phyloP scores from a whole-genome alignment of 2,888 invertebrate genomes.

The Sphaeridia pumilis region DNA sequence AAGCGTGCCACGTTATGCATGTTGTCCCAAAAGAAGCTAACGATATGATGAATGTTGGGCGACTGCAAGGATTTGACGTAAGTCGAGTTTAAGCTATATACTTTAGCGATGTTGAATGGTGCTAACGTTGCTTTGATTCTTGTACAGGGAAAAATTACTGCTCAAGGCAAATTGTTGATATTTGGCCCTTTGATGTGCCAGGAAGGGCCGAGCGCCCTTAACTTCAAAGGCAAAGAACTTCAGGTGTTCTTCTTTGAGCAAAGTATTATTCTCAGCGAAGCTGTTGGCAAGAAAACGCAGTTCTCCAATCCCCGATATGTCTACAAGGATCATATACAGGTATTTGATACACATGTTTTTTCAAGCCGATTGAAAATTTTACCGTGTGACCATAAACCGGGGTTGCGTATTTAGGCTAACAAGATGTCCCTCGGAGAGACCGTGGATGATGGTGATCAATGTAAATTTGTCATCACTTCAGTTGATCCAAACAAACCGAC shows the following conservation, averaged over 20 bases:
- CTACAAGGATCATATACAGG: slow-evolving; percentile 92
- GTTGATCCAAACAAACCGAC: slow-evolving; percentile 66
- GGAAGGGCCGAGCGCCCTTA: slow-evolving; percentile 45
- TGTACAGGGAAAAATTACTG: slow-evolving; percentile 83
- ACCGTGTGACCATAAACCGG: neutral
- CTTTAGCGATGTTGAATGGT: neutral
- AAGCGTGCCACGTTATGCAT: slow-evolving; percentile 67
- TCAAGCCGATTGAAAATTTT: neutral
- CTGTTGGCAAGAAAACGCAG: slow-evolving; percentile 80
- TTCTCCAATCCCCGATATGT: slow-evolving; percentile 88
- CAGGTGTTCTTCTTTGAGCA: slow-evolving; percentile 98
- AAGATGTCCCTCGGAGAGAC: slow-evolving; percentile 74
- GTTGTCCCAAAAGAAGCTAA: slow-evolving; percentile 93
- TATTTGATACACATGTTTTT: slow-evolving; percentile 40
- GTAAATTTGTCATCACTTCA: slow-evolving; percentile 64
- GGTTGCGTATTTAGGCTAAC: slow-evolving; percentile 59
- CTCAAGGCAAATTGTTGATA: slow-evolving; percentile 85
- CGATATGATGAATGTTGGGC: slow-evolving; percentile 98
- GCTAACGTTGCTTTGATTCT: slow-evolving; percentile 1
- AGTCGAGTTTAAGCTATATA: slow-evolving; percentile 38
- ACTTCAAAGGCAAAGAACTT: slow-evolving; percentile 62
- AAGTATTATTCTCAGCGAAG: slow-evolving; percentile 91
- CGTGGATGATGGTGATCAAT: slow-evolving; percentile 52
- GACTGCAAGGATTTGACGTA: slow-evolving; percentile 91
- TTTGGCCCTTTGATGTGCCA: slow-evolving; percentile 68